These are phyloP conservation scores for Strongylocentrotus purpuratus DNA, from an alignment of 35 echinoderm and acorn worm genomes.

Conservation along the genomic window DNA sequence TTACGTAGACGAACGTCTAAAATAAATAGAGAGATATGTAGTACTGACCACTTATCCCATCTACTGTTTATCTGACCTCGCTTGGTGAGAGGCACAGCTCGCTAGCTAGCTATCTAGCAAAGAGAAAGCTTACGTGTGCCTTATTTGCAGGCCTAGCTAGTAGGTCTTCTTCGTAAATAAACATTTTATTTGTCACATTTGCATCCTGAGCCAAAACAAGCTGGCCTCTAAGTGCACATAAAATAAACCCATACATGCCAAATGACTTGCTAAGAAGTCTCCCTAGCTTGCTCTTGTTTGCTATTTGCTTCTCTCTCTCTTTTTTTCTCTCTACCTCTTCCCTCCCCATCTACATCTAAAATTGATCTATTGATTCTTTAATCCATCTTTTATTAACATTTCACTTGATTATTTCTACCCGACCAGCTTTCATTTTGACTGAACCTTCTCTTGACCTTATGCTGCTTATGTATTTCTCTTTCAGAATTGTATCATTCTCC, in stretches of 20 bases:
- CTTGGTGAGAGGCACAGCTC: no score
- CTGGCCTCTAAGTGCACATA: constrained; percentile 1
- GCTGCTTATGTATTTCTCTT: background rate
- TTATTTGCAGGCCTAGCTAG: background rate
- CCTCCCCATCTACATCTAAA: background rate
- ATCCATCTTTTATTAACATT: background rate
- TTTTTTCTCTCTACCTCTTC: background rate
- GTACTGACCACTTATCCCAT: no score
- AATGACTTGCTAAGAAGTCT: background rate
- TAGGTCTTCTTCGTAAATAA: constrained; percentile 17
- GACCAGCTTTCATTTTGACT: no score
- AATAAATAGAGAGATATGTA: no score
- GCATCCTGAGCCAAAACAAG: background rate
- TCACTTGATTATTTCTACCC: no score
- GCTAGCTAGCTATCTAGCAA: background rate
- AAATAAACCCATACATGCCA: constrained; percentile 30
- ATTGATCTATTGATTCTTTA: background rate
- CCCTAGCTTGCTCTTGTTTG: background rate
- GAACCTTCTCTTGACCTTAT: background rate
- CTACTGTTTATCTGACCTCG: no score
- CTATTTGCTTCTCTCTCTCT: background rate
- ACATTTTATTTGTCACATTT: constrained; percentile 22
- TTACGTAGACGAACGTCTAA: no score
- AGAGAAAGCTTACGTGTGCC: background rate
- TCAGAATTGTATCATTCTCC: background rate